These are phyloP conservation scores for Chionoecetes opilio DNA, from an alignment of 1,140 invertebrate species.

Conservation along the genomic window DNA sequence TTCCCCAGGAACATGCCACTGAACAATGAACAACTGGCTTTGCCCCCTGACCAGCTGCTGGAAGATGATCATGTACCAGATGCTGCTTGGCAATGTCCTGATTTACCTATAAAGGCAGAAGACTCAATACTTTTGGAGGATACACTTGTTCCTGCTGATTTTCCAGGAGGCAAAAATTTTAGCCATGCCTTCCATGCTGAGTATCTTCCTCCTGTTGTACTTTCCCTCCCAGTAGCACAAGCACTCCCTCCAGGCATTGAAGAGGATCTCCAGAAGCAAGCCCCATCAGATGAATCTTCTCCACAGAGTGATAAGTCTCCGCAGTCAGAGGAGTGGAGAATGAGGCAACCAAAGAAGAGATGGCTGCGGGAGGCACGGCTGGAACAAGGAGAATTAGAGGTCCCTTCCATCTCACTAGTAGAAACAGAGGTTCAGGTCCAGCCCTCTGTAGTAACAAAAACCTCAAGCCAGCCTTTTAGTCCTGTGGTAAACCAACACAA, in stretches of 20 bases:
- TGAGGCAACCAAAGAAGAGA: conserved; percentile 87
- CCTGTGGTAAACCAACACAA: conserved; percentile 32
- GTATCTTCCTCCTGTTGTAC: conserved; percentile 55
- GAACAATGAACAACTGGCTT: background rate
- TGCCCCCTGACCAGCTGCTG: conserved; percentile 72
- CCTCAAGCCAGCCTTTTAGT: conserved; percentile 25
- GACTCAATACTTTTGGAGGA: background rate
- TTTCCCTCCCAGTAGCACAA: conserved; percentile 65
- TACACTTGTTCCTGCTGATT: background rate
- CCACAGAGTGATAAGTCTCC: conserved; percentile 3
- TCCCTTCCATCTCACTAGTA: background rate
- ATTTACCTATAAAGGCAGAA: conserved; percentile 13
- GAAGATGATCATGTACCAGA: conserved; percentile 49
- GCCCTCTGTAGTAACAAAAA: conserved; percentile 68
- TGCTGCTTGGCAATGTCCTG: conserved; percentile 2
- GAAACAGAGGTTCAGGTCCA: conserved; percentile 36
- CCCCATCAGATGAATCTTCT: background rate
- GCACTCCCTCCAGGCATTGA: conserved; percentile 11
- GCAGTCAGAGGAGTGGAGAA: conserved; percentile 74
- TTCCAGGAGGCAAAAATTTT: background rate
- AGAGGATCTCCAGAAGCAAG: background rate
- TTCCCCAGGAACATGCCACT: conserved; percentile 32
- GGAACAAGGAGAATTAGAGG: conserved; percentile 83
- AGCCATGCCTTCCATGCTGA: conserved; percentile 40
- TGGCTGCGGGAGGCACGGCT: conserved; percentile 87